Evolutionary conservation across 1,140 invertebrate genomes (phyloP), one percentile per base, ranked within the genome.

Genomic region (Galleria mellonella): DNA sequence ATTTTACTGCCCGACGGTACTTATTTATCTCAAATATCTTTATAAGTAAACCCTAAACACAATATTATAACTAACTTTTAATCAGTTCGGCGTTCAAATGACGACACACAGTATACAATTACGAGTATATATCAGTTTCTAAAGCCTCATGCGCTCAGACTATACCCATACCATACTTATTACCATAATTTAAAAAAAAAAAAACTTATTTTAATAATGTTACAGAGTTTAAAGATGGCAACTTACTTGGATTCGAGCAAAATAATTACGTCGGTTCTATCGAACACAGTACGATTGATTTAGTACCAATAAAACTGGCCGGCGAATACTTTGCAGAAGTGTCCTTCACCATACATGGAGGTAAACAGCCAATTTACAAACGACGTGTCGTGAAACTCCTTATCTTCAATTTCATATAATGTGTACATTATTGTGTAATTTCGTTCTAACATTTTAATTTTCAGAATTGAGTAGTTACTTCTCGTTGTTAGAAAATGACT

Each of bases 1-100:
- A 60, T 64, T 17, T 41, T 36, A 4, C 12, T 64, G 3, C 10
- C 11, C 4, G 29, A 59, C 1, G 55, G 60, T 63, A 54, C 10
- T 23, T 23, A 31, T 4, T 2, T 31, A n/a, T 10, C 8, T 31
- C 8, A 31, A 31, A n/a, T 31, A 23, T 23, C 6, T 23, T 23
- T 6, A 23, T 23, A n/a, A n/a, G n/a, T n/a, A n/a, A n/a, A n/a
- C n/a, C n/a, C n/a, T n/a, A n/a, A n/a, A n/a, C n/a, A n/a, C n/a
- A n/a, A n/a, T n/a, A n/a, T n/a, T n/a, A n/a, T n/a, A n/a, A n/a
- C n/a, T n/a, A n/a, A n/a, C n/a, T n/a, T n/a, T n/a, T n/a, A n/a
- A n/a, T n/a, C n/a, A n/a, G n/a, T n/a, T n/a, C n/a, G n/a, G n/a
- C n/a, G n/a, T n/a, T n/a, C n/a, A n/a, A n/a, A n/a, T n/a, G n/a